Conservation (phyloP, 2,888 invertebrate species). For the Steinernema carpocapsae region DNA sequence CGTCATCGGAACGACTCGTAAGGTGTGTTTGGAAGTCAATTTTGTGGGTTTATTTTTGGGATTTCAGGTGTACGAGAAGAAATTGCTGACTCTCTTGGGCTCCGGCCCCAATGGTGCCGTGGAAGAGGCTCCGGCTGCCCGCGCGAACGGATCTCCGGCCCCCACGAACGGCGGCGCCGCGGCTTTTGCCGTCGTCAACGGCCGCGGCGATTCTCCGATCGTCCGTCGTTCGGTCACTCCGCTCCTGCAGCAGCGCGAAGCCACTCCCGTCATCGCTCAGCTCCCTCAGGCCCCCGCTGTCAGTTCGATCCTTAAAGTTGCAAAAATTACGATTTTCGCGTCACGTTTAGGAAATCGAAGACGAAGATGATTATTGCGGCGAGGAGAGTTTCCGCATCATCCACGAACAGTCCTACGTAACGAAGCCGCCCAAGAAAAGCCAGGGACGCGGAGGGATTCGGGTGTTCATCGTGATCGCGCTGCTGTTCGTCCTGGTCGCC, state of each 20-base stretch:
- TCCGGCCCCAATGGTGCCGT: not conserved
- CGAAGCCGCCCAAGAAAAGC: not conserved
- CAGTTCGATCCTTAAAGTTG: not conserved
- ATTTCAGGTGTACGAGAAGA: constrained; percentile 27
- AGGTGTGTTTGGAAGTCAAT: not conserved
- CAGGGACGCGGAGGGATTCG: not conserved
- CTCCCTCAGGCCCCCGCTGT: not conserved
- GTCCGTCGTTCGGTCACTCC: constrained; percentile 20
- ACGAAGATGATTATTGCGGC: constrained; percentile 20
- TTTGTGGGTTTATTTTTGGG: no score
- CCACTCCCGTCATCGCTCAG: not conserved
- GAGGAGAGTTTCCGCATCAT: constrained; percentile 22
- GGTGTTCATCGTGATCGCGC: not conserved
- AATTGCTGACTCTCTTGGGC: not conserved
- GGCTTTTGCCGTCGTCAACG: not conserved
- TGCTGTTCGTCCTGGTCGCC: not conserved
- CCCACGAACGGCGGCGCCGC: not conserved
- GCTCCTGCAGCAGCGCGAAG: not conserved
- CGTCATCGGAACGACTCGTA: constrained; percentile 13
- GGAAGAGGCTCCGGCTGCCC: not conserved
- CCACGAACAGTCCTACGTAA: not conserved
- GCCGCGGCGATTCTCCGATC: not conserved
- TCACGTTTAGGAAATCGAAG: constrained; percentile 5
- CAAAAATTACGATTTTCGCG: no score
- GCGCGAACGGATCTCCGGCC: constrained; percentile 3